Evolutionary conservation across 2,797 vertebrate genomes (phyloP), one percentile per base, ranked within the genome.

Genomic region (Karalla daura): DNA sequence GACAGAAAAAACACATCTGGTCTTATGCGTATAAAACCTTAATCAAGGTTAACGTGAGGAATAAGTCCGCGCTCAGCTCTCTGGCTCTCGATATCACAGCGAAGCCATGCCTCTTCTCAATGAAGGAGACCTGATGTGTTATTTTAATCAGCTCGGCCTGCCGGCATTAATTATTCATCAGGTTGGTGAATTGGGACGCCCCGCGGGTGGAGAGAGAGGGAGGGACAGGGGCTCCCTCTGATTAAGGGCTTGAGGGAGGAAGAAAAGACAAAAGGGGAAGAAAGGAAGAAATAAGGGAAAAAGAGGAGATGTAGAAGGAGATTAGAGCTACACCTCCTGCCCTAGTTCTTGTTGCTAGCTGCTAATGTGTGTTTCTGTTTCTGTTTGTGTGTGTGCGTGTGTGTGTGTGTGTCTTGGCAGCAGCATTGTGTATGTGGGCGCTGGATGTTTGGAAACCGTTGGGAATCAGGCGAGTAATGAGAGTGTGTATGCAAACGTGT

Each of bases 141-240:
- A 83, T 90, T 93, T 90, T 91, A 91, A 93, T 92, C 86, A 83
- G 85, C 84, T 80, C 35, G 61, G 76, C 84, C 84, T 86, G 83
- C 80, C 66, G 67, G 66, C 72, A 88, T 93, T 89, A 86, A 93
- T 92, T 91, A 92, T 92, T 92, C 81, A 91, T 65, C 74, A 75
- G 61, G 78, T 73, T 76, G 80, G 86, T 83, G 85, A 79, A 89
- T 74, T 86, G 85, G 84, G 86, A 89, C 41, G 59, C 68, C 75
- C 80, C 15, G 46, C 47, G 81, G 84, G 78, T 56, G 55, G 39
- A 58, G 39, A 58, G 5, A 64, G 70, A 65, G 62, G 61, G 69
- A 67, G 78, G 65, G 63, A 21, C 20, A 67, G 59, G 70, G 68
- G 47, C 33, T 75, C 52, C 70, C 63, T 79, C 80, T 80, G 83